Conservation (phyloP, 2,888 invertebrate genomes). For the Eupithecia vulgata region DNA sequence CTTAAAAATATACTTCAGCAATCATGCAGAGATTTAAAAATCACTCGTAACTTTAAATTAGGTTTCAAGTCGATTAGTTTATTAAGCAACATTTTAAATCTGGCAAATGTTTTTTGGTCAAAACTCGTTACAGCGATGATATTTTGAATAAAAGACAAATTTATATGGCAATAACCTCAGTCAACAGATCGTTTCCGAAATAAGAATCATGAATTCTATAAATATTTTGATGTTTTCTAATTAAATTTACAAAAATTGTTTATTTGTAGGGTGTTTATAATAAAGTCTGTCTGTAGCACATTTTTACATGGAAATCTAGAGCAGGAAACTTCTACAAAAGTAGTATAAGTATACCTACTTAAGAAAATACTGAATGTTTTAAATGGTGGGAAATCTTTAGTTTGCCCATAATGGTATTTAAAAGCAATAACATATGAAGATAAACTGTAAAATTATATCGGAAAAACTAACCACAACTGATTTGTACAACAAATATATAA, state of each 20-base stretch:
- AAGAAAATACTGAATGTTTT: neutral
- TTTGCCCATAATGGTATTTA: neutral
- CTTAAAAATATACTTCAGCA: neutral
- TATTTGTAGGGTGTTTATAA: neutral
- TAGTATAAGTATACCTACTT: no score
- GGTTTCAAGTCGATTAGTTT: constrained; percentile 9
- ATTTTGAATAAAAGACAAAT: constrained; percentile 21
- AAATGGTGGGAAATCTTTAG: neutral
- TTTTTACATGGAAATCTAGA: neutral
- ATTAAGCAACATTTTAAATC: constrained; percentile 16
- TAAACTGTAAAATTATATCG: neutral
- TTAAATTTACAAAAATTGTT: neutral
- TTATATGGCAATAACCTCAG: constrained; percentile 29
- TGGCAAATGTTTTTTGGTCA: constrained; percentile 8
- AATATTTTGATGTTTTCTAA: neutral
- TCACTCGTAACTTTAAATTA: neutral
- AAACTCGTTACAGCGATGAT: constrained; percentile 20
- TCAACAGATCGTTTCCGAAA: constrained; percentile 18
- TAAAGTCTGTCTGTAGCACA: neutral
- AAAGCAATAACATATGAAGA: neutral
- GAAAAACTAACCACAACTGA: neutral
- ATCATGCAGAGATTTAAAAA: neutral
- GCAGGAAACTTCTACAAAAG: neutral
- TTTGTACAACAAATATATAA: neutral
- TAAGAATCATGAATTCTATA: constrained; percentile 14